Conservation (phyloP, 2,113 vertebrate genomes). For the Phalacrocorax brasilianus region DNA sequence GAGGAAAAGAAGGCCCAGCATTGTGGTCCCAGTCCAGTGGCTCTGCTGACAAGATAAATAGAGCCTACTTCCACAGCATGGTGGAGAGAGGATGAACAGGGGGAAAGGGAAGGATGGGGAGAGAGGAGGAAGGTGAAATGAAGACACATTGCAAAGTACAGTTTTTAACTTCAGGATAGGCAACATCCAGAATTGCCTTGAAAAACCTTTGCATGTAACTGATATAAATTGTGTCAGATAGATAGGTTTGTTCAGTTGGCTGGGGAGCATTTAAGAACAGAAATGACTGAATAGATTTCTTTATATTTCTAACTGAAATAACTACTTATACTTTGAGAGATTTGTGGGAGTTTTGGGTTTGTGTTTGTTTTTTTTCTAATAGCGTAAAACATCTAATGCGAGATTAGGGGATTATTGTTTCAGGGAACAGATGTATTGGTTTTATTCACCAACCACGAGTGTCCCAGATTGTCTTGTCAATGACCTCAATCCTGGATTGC, state of each 20-base stretch:
- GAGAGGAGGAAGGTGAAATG: neutral
- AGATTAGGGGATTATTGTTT: conserved; percentile 16
- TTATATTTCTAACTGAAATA: neutral
- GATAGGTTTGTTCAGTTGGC: neutral
- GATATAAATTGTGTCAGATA: neutral
- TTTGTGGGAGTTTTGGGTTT: neutral
- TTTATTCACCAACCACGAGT: conserved; percentile 3
- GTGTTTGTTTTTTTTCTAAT: neutral
- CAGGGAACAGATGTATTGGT: conserved; percentile 2
- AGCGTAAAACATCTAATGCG: neutral
- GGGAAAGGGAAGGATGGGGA: neutral
- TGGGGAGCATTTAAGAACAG: neutral
- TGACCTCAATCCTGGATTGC: conserved; percentile 3
- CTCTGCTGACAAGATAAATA: neutral
- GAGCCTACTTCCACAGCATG: neutral
- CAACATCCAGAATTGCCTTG: neutral
- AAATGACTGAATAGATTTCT: neutral
- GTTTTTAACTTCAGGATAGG: neutral
- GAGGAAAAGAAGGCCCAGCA: neutral
- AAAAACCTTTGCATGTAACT: neutral
- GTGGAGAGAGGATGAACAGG: neutral
- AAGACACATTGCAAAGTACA: neutral
- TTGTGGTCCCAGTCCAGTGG: neutral
- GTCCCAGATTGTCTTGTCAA: neutral
- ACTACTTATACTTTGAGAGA: neutral